Conservation (phyloP, 2,113 vertebrate genomes). For the Rhizomys pruinosus region DNA sequence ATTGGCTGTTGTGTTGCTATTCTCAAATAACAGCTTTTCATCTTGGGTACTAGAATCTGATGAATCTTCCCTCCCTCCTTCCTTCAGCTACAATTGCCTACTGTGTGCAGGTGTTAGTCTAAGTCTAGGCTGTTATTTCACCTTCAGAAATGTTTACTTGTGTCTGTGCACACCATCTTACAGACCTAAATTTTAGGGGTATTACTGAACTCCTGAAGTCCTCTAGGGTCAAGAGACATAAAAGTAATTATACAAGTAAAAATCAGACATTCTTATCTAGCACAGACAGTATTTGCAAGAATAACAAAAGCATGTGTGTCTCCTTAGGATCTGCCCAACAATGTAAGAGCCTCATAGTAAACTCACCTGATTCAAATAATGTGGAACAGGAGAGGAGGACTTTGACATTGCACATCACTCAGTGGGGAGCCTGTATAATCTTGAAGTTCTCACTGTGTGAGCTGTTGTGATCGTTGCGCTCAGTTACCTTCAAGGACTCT, state of each 20-base stretch:
- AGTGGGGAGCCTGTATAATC: background rate
- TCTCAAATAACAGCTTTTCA: background rate
- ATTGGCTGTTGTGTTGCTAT: constrained; percentile 8
- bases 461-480: background rate
- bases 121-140: background rate
- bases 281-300: constrained; percentile 33
- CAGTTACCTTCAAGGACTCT: background rate
- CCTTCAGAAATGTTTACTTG: too few species aligned
- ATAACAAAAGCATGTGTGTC: constrained; percentile 13
- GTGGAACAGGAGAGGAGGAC: background rate
- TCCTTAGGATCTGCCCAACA: background rate
- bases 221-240: background rate
- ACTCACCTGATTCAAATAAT: background rate
- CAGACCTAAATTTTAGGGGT: background rate
- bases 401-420: background rate
- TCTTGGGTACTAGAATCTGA: constrained; percentile 14
- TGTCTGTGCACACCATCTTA: background rate
- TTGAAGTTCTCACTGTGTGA: background rate
- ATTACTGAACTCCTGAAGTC: background rate
- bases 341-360: constrained; percentile 7
- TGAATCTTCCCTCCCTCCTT: background rate
- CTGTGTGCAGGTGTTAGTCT: background rate
- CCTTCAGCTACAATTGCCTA: background rate
- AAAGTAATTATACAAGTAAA: constrained; percentile 45
- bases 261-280: constrained; percentile 14